A percentile compares a stretch with the other conserved stretches of the same genome.
phyloP scores from a whole-genome alignment of 2,797 vertebrate species.

The Lepidocolaptes lacrymiger region DNA sequence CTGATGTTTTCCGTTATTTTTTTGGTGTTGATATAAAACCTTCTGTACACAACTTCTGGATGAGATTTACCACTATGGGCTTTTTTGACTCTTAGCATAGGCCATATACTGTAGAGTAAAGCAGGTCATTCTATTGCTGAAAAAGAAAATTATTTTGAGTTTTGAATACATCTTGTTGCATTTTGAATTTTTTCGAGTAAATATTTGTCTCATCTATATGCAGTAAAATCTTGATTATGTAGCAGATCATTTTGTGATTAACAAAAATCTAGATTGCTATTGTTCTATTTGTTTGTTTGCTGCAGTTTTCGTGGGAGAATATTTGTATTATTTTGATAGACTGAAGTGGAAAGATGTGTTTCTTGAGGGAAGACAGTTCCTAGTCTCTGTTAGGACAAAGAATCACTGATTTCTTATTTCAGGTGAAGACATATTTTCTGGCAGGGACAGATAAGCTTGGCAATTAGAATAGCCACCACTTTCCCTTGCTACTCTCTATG shows the following conservation, averaged over 20 bases:
- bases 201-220: neutral
- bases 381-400: neutral
- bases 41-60: neutral
- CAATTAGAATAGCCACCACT: neutral
- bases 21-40: neutral
- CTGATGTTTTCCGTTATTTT: neutral
- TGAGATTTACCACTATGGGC: neutral
- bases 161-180: neutral
- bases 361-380: neutral
- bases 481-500: neutral
- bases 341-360: neutral
- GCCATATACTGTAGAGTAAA: neutral
- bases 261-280: neutral
- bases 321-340: neutral
- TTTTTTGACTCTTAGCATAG: neutral
- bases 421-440: accelerated
- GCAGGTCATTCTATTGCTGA: neutral
- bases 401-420: neutral
- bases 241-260: neutral
- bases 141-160: neutral
- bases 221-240: neutral
- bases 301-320: neutral
- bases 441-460: neutral
- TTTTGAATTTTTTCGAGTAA: neutral
- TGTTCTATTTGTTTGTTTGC: neutral